Conservation (phyloP, 2,888 invertebrate genomes). For the Oscheius sp. region DNA sequence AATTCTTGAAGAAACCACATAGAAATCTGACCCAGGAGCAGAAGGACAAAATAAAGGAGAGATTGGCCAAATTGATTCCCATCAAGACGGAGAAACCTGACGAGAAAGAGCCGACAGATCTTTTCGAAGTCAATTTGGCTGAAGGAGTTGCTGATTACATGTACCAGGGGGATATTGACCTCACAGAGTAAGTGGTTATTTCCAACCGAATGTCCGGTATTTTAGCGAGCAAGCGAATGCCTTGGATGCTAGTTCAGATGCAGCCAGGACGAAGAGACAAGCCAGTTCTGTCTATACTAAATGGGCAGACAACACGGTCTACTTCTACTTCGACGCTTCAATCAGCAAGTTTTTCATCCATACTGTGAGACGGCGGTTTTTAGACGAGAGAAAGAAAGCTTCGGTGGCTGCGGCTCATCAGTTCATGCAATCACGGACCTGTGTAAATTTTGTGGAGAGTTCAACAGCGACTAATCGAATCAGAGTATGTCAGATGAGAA, state of each 20-base stretch:
- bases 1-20: not conserved
- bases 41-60: no score
- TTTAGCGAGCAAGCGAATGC: no score
- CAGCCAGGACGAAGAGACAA: conserved; percentile 51
- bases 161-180: conserved; percentile 6
- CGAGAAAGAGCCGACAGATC: not conserved
- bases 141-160: not conserved
- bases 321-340: conserved; percentile 46
- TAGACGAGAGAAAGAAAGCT: conserved; percentile 33
- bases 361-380: not conserved
- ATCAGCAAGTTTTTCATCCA: conserved; percentile 18
- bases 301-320: conserved; percentile 45
- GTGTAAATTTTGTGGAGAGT: conserved; percentile 41
- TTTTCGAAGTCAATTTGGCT: not conserved
- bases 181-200: conserved; percentile 3
- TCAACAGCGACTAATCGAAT: conserved; percentile 44
- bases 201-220: no score
- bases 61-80: not conserved
- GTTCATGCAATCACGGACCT: conserved; percentile 39
- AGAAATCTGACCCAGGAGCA: no score
- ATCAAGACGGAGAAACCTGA: not conserved
- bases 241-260: no score
- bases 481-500: conserved; percentile 31
- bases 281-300: conserved; percentile 35
- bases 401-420: conserved; percentile 36